phyloP scores from a whole-genome alignment of 2,888 invertebrate genomes.

The Pemphredon lugubris region DNA sequence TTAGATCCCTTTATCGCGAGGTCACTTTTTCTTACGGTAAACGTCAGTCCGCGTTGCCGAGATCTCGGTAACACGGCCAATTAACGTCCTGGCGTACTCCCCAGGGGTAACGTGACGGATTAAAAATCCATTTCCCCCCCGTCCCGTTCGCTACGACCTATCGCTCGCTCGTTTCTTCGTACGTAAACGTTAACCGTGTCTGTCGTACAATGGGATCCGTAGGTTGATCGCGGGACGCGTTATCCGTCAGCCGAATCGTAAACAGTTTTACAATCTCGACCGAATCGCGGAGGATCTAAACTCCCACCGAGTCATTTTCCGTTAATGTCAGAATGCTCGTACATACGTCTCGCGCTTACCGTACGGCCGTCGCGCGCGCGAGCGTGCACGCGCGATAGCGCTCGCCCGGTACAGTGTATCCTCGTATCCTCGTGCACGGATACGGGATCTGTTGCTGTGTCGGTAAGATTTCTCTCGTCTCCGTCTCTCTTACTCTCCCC shows the following conservation, averaged over 20 bases:
- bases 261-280: neutral
- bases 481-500: slow-evolving; percentile 30
- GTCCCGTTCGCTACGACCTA: too few species aligned
- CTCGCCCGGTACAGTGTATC: slow-evolving; percentile 30
- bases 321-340: neutral
- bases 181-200: too few species aligned
- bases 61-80: neutral
- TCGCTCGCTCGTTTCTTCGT: too few species aligned
- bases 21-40: neutral
- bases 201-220: too few species aligned
- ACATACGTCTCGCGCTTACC: neutral
- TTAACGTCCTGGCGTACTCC: too few species aligned
- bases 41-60: slow-evolving; percentile 29
- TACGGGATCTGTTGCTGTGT: slow-evolving; percentile 33
- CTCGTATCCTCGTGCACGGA: slow-evolving; percentile 35
- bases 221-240: too few species aligned
- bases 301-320: slow-evolving; percentile 11
- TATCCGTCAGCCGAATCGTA: neutral
- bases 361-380: too few species aligned
- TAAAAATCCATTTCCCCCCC: neutral
- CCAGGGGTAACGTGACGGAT: neutral
- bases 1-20: slow-evolving; percentile 66
- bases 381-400: too few species aligned
- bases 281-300: neutral
- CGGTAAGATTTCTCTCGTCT: slow-evolving; percentile 49